A percentile compares a stretch with the other conserved stretches of the same genome.
Evolutionary conservation across 2,113 vertebrate species (phyloP).

Genomic region (Halichoeres trimaculatus): DNA sequence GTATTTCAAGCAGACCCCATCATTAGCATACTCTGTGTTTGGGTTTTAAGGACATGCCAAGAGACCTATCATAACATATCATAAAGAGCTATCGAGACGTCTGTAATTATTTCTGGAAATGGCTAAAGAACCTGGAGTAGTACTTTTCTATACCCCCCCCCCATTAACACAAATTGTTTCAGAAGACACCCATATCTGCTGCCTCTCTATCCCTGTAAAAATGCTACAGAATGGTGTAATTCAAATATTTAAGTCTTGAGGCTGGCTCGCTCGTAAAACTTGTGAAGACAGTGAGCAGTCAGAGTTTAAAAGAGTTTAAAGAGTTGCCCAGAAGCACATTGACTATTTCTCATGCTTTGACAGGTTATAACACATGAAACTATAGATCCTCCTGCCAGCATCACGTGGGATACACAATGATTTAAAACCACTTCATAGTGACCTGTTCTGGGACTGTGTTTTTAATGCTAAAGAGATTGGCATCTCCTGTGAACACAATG

Average conservation of each 20-base stretch:
- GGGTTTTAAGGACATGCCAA: neutral
- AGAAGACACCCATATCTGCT: neutral
- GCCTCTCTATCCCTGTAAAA: neutral
- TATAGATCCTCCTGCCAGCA: constrained; percentile 21
- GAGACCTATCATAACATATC: neutral
- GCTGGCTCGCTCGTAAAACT: constrained; percentile 43
- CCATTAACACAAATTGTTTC: neutral
- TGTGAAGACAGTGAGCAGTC: constrained; percentile 26
- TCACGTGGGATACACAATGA: neutral
- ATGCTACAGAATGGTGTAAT: constrained; percentile 11
- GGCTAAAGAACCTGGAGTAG: neutral
- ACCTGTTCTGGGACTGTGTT: too few relatives aligned
- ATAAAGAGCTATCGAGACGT: neutral
- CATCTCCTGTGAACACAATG: neutral
- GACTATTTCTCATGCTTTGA: constrained; percentile 31
- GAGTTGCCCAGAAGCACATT: constrained; percentile 28
- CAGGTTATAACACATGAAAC: constrained; percentile 34
- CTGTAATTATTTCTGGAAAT: neutral
- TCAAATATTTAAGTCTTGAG: neutral
- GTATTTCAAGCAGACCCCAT: neutral
- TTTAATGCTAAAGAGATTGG: neutral
- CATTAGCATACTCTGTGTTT: neutral
- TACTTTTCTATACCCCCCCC: neutral
- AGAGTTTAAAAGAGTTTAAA: constrained; percentile 4
- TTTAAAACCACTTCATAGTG: neutral